Percentiles rank a stretch among this genome's conserved stretches.
These are phyloP conservation scores for Fopius arisanus DNA, from an alignment of 1,140 invertebrate species.

Conservation along the genomic window DNA sequence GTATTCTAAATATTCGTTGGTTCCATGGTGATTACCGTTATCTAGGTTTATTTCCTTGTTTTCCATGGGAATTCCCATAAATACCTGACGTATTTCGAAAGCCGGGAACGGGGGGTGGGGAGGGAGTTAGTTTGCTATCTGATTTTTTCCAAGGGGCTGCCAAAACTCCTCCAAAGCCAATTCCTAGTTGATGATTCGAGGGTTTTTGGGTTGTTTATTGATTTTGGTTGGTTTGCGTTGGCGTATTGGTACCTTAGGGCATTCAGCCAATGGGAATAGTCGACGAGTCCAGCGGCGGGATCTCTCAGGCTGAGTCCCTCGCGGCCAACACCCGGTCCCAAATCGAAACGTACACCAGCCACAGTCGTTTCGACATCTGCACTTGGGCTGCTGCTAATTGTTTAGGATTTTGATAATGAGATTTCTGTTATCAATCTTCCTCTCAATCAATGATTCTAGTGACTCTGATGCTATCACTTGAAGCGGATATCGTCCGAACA, in stretches of 20 bases:
- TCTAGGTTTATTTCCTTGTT: background rate
- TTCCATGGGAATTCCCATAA: background rate
- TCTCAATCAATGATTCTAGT: background rate
- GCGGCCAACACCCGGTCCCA: conserved; percentile 63
- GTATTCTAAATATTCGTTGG: background rate
- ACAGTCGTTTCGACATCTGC: conserved; percentile 64
- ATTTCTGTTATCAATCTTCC: conserved; percentile 10
- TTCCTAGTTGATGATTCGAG: background rate
- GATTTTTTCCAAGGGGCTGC: conserved; percentile 35
- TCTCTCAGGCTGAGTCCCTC: conserved; percentile 65
- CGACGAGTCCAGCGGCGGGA: conserved; percentile 63
- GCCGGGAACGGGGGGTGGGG: conserved; percentile 20
- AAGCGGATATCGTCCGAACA: background rate
- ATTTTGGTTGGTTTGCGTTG: conserved; percentile 35
- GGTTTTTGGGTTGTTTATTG: conserved; percentile 33
- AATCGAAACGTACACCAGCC: conserved; percentile 64
- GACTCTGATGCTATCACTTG: background rate
- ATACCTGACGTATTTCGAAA: background rate
- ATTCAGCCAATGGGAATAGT: conserved; percentile 66
- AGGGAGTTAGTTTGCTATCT: conserved; percentile 58
- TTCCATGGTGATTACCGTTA: background rate
- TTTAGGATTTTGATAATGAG: conserved; percentile 24
- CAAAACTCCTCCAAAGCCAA: conserved; percentile 35
- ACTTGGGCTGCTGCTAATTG: conserved; percentile 61
- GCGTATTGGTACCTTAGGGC: conserved; percentile 58